Base-by-base conservation (phyloP, 2,888 invertebrate species). In the Sinhomidia bicolor region DNA sequence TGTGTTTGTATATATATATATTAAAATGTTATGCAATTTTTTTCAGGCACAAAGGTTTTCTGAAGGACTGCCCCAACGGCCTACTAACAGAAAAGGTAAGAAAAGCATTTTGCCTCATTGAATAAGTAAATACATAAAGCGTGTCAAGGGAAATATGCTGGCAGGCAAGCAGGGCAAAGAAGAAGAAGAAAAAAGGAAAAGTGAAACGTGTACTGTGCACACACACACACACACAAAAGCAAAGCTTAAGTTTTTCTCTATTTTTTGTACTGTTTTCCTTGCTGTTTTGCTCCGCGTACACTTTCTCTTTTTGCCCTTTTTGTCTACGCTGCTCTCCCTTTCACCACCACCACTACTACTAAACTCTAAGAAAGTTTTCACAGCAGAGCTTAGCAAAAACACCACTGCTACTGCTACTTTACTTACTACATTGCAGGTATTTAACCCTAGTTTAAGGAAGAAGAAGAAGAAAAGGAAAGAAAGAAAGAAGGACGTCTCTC, bases 21-120 rank as follows among this genome's bases (percentile, higher is more conserved):
- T 51, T 74, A 51, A 65, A 68, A 82, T 62, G 44, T 80, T 80
- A 47, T 62, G 82, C 26, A 80, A 80, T 80, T 60, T 23, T 76
- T 76, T 51, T 54, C 36, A 90, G 90, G 90, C 90, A 90, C 84
- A 90, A 90, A 88, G 90, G 90, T 26, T 90, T 90, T 51, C 60
- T 90, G 78, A 90, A 90, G 88, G 90, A 90, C 79, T 90, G 90
- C 80, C 90, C 90, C 85, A 90, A 90, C 87, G 90, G 90, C 78
- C 89, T 90, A 78, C 90, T 90, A 71, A 89, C 89, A 23, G 90
- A 91, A 87, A 89, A 91, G 89, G 88, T 91, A 88, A 86, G 82
- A 82, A 60, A 57, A 54, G 20, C 78, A 82, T 83, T 81, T 80
- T 78, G 44, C 78, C 65, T 62, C 88, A 78, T 88, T 88, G 71